These are phyloP conservation scores for Ophioninae sp. DNA, from an alignment of 2,888 invertebrate species.

Conservation along the genomic window DNA sequence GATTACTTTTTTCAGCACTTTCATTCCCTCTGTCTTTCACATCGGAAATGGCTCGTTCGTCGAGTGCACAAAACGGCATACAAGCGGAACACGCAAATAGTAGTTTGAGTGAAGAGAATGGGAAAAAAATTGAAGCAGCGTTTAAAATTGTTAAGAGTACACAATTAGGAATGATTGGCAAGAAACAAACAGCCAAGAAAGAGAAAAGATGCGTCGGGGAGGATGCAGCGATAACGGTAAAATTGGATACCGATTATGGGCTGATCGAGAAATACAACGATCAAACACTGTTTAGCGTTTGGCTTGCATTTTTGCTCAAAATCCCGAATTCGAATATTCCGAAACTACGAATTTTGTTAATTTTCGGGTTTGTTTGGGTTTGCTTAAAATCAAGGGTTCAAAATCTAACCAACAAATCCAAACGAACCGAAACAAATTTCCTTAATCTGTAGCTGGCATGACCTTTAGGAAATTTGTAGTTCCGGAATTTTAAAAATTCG, in stretches of 20 bases:
- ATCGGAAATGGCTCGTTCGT: not conserved
- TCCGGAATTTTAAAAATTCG: too few relatives aligned
- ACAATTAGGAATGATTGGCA: not conserved
- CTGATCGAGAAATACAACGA: not conserved
- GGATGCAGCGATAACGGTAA: not conserved
- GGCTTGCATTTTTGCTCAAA: not conserved
- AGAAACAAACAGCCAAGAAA: not conserved
- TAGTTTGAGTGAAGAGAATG: not conserved
- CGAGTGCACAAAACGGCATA: conserved; percentile 5
- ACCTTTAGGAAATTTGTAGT: too few relatives aligned
- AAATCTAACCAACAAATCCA: too few relatives aligned
- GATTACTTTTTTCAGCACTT: conserved; percentile 1
- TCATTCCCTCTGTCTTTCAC: not conserved
- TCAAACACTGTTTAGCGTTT: not conserved
- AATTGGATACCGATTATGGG: not conserved
- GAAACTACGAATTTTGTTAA: too few relatives aligned
- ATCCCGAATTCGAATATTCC: too few relatives aligned
- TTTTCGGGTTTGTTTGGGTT: too few relatives aligned
- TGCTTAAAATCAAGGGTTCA: too few relatives aligned
- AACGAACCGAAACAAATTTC: too few relatives aligned
- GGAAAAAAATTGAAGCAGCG: not conserved
- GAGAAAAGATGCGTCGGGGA: not conserved
- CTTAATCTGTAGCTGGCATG: too few relatives aligned
- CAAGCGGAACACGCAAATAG: not conserved
- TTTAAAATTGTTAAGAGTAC: not conserved